A percentile compares a stretch with the other conserved stretches of the same genome.
phyloP scores from a whole-genome alignment of 2,888 invertebrate genomes.

The Cacoxenus indagator region DNA sequence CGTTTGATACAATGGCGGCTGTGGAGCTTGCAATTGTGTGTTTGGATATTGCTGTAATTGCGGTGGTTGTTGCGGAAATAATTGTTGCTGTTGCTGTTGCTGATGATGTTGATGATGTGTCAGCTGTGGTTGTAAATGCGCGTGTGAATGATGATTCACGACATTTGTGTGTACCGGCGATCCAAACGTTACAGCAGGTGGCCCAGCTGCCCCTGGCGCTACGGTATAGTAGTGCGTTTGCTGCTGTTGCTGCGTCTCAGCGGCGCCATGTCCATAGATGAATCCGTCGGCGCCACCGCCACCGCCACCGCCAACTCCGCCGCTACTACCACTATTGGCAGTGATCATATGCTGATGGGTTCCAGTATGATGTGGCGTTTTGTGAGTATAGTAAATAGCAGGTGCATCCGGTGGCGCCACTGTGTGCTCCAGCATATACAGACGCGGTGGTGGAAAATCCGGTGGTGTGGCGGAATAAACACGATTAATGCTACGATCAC shows the following conservation, averaged over 20 bases:
- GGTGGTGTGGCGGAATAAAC: conserved; percentile 57
- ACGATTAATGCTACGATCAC: conserved; percentile 35
- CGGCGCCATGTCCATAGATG: conserved; percentile 31
- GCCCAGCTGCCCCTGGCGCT: conserved; percentile 40
- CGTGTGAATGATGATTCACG: neutral
- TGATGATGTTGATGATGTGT: conserved; percentile 15
- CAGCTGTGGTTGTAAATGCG: conserved; percentile 10
- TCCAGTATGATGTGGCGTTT: conserved; percentile 27
- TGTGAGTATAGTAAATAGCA: conserved; percentile 34
- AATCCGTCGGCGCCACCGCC: conserved; percentile 1
- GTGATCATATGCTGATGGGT: conserved; percentile 15
- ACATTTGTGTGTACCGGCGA: neutral
- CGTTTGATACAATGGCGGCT: conserved; percentile 42
- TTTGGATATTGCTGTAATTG: neutral
- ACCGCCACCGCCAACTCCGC: neutral
- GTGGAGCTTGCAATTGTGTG: conserved; percentile 44
- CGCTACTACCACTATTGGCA: conserved; percentile 19
- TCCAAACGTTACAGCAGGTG: neutral
- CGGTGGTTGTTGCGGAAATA: neutral
- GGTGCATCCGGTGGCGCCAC: conserved; percentile 55
- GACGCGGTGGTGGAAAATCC: conserved; percentile 62
- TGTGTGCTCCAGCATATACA: conserved; percentile 49
- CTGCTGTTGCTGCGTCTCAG: conserved; percentile 43
- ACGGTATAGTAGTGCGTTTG: conserved; percentile 38
- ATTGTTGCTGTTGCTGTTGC: neutral